Conservation (phyloP, 2,888 invertebrate species). For the Drosophila monieri region DNA sequence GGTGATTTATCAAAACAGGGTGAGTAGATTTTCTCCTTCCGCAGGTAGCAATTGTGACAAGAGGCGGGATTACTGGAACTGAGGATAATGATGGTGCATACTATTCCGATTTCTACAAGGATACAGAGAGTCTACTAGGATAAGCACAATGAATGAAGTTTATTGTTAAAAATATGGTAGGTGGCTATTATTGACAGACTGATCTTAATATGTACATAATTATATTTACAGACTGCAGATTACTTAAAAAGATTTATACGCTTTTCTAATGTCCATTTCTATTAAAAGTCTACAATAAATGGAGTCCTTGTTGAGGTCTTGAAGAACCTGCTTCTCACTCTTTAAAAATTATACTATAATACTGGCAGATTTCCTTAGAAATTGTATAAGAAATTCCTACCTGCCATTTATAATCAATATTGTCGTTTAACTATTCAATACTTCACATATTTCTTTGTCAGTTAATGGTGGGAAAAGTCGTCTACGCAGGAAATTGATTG, state of each 20-base stretch:
- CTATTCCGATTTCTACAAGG: neutral
- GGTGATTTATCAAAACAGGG: constrained; percentile 91
- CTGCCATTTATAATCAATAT: constrained; percentile 24
- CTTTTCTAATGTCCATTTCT: too few relatives aligned
- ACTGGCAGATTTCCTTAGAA: constrained; percentile 24
- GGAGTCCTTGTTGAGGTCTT: too few relatives aligned
- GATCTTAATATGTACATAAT: too few relatives aligned
- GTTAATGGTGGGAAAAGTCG: constrained; percentile 35
- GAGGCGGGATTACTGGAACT: neutral
- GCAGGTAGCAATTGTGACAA: neutral
- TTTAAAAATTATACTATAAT: neutral
- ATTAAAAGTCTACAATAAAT: too few relatives aligned
- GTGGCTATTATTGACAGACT: too few relatives aligned
- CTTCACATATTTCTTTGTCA: constrained; percentile 19
- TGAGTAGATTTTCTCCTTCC: constrained; percentile 73
- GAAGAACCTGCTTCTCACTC: too few relatives aligned
- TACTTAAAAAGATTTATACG: too few relatives aligned
- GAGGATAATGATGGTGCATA: neutral
- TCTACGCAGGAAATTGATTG: constrained; percentile 76
- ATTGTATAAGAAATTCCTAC: constrained; percentile 21
- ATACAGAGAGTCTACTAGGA: neutral
- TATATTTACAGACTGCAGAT: too few relatives aligned
- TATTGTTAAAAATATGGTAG: neutral
- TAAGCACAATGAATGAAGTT: neutral
- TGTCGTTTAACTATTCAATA: constrained; percentile 18